Conservation (phyloP, 2,888 invertebrate species). For the Yponomeuta evonymella region DNA sequence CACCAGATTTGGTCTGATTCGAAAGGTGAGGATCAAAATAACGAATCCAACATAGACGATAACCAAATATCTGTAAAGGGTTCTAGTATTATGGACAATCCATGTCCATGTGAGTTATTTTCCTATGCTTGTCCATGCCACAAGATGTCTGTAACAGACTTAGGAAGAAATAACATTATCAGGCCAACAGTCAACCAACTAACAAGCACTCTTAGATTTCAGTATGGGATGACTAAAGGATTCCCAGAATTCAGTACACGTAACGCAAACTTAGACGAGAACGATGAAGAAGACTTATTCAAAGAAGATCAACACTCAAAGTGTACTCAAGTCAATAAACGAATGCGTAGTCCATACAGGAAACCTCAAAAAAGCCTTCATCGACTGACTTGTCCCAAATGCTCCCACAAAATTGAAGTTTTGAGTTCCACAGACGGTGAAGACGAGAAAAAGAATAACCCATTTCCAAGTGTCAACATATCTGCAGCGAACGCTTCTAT, state of each 20-base stretch:
- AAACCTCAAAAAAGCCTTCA: conserved; percentile 33
- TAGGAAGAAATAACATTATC: not conserved
- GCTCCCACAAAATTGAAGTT: conserved; percentile 51
- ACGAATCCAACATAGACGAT: not conserved
- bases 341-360: not conserved
- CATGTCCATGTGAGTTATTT: conserved; percentile 59
- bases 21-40: not conserved
- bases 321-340: not conserved
- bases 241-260: not conserved
- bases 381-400: conserved; percentile 51
- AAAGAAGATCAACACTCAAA: not conserved
- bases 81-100: conserved; percentile 33
- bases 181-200: conserved; percentile 1
- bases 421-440: conserved; percentile 41
- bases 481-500: not conserved
- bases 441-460: conserved; percentile 28
- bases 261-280: not conserved
- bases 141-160: conserved; percentile 40
- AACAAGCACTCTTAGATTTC: conserved; percentile 24
- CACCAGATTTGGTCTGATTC: not conserved
- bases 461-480: not conserved
- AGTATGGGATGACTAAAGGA: conserved; percentile 16
- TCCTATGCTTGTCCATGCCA: conserved; percentile 56
- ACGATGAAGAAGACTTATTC: not conserved
- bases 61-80: not conserved